These are phyloP conservation scores for Acromyrmex charruanus DNA, from an alignment of 1,140 invertebrate species.

Conservation along the genomic window DNA sequence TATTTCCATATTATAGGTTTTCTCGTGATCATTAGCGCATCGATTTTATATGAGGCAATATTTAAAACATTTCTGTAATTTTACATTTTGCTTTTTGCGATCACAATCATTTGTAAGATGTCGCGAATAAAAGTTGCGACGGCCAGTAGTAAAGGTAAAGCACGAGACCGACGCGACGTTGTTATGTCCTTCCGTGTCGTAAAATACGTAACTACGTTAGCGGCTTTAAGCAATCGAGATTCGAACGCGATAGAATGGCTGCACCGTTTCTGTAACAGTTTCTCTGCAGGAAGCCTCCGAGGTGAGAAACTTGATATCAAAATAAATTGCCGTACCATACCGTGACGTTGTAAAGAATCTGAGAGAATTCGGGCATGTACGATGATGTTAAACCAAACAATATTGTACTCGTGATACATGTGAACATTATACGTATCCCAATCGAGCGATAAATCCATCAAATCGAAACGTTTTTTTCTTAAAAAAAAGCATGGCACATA, in stretches of 20 bases:
- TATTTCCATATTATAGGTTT: neutral
- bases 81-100: neutral
- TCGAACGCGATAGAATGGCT: constrained; percentile 54
- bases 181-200: constrained; percentile 50
- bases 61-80: neutral
- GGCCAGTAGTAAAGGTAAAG: constrained; percentile 53
- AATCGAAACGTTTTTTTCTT: constrained; percentile 1
- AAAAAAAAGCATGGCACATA: neutral
- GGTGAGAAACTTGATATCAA: constrained; percentile 62
- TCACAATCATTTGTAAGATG: neutral
- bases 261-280: constrained; percentile 43
- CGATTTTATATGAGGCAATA: neutral
- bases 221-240: constrained; percentile 61
- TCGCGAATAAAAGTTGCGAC: constrained; percentile 32
- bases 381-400: constrained; percentile 63
- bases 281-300: constrained; percentile 52
- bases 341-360: constrained; percentile 56
- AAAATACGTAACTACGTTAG: constrained; percentile 62
- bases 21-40: neutral
- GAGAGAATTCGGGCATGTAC: constrained; percentile 53
- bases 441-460: constrained; percentile 56
- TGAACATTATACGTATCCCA: constrained; percentile 41
- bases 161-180: constrained; percentile 15
- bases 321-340: constrained; percentile 58
- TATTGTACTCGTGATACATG: constrained; percentile 51